Conservation (phyloP, 2,113 vertebrate genomes). For the Lipotes vexillifer region DNA sequence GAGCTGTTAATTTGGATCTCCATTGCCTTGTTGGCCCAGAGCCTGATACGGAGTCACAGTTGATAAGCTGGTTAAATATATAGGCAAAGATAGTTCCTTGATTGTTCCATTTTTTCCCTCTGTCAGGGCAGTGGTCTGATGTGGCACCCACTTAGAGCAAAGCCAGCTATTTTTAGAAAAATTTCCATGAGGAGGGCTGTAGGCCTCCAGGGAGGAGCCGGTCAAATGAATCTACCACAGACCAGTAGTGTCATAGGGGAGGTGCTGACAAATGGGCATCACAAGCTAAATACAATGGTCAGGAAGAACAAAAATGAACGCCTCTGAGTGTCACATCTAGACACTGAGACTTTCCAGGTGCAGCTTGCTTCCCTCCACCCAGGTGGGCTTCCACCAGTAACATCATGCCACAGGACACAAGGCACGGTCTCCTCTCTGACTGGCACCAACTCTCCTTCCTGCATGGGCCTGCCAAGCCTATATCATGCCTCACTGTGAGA, state of each 20-base stretch:
- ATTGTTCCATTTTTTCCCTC: neutral
- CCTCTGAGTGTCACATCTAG: neutral
- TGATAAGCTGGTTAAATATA: neutral
- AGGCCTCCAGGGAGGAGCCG: neutral
- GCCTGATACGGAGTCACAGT: neutral
- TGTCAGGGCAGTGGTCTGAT: neutral
- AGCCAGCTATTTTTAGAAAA: neutral
- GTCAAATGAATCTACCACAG: neutral
- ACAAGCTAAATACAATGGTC: neutral
- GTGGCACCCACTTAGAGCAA: neutral
- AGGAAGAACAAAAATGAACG: neutral
- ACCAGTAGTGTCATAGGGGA: neutral
- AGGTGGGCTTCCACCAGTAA: neutral
- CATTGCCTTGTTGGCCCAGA: neutral
- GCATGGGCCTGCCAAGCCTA: neutral
- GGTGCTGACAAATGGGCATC: neutral
- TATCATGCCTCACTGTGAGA: neutral
- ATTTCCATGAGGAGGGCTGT: neutral
- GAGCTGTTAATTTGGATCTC: neutral
- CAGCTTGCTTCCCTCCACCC: neutral
- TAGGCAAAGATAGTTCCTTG: neutral
- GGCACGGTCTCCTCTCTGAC: neutral
- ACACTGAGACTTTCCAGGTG: neutral
- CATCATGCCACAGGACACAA: fast-evolving
- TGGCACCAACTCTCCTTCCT: neutral